Evolutionary conservation across 2,797 vertebrate species (phyloP).

Genomic region (Phoxinus dragarum): DNA sequence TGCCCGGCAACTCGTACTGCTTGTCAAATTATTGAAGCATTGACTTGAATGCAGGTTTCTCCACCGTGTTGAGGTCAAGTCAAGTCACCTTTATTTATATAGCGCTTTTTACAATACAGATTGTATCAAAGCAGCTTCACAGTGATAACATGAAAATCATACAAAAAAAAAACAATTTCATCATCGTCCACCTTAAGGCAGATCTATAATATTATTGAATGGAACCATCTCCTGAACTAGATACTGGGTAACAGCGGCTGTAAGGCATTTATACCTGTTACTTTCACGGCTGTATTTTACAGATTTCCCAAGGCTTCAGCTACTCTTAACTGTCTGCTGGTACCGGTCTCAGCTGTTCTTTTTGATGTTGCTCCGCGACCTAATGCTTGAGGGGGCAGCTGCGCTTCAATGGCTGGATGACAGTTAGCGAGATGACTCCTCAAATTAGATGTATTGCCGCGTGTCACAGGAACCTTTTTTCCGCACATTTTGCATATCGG

Average conservation of each 20-base stretch:
- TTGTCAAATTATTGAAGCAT: too few relatives aligned
- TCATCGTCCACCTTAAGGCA: too few relatives aligned
- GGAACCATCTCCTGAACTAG: slow-evolving; percentile 23
- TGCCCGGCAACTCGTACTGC: too few relatives aligned
- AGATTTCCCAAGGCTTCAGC: slow-evolving; percentile 18
- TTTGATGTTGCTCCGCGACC: neutral
- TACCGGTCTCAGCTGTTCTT: neutral
- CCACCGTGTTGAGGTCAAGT: too few relatives aligned
- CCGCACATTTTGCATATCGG: slow-evolving; percentile 28
- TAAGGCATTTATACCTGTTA: slow-evolving; percentile 13
- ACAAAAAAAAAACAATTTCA: too few relatives aligned
- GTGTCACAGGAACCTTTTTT: slow-evolving; percentile 9
- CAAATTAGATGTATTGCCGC: slow-evolving; percentile 29
- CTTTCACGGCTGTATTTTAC: slow-evolving; percentile 37
- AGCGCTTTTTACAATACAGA: too few relatives aligned
- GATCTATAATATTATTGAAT: too few relatives aligned
- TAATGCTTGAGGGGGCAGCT: slow-evolving; percentile 14
- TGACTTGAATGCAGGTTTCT: too few relatives aligned
- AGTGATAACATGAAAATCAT: too few relatives aligned
- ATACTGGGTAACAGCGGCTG: slow-evolving; percentile 13
- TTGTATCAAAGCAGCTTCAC: too few relatives aligned
- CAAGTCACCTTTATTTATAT: too few relatives aligned
- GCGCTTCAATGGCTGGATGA: slow-evolving; percentile 36
- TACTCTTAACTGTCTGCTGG: neutral
- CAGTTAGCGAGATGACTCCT: slow-evolving; percentile 22